Evolutionary conservation across 1,140 invertebrate genomes (phyloP).

Genomic region (Aphaenogaster ashmeadi): DNA sequence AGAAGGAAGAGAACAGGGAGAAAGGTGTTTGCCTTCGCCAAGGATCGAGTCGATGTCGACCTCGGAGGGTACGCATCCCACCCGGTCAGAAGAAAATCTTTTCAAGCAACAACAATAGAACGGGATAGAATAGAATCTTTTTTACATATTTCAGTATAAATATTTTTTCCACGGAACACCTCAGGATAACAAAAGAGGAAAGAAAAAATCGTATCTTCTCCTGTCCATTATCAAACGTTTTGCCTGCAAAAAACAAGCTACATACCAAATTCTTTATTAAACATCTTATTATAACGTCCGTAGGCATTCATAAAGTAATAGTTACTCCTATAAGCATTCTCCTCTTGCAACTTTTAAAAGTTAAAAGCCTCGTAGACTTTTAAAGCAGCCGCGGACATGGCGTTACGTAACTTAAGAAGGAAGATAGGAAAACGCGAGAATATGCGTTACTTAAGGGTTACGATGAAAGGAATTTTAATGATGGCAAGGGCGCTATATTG

Average conservation of each 20-base stretch:
- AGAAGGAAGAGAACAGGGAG: neutral
- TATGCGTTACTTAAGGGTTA: neutral
- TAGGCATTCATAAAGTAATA: neutral
- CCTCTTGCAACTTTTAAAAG: conserved; percentile 7
- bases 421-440: conserved; percentile 6
- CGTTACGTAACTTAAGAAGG: conserved; percentile 26
- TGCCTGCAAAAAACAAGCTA: neutral
- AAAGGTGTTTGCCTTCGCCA: conserved; percentile 51
- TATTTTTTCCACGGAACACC: neutral
- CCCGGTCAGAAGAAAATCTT: conserved; percentile 22
- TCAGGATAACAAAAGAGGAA: neutral
- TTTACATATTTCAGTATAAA: neutral
- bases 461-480: conserved; percentile 31
- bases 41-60: conserved; percentile 1
- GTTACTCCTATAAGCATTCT: neutral
- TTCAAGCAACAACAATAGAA: conserved; percentile 10
- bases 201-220: neutral
- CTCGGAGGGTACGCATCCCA: neutral
- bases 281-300: neutral
- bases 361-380: conserved; percentile 11
- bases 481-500: no score
- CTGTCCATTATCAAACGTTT: neutral
- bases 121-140: neutral
- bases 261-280: neutral
- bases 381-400: neutral